Percentiles rank a stretch among this genome's conserved stretches.
Evolutionary conservation across 1,140 invertebrate genomes (phyloP).

Genomic region (Heterodera schachtii): DNA sequence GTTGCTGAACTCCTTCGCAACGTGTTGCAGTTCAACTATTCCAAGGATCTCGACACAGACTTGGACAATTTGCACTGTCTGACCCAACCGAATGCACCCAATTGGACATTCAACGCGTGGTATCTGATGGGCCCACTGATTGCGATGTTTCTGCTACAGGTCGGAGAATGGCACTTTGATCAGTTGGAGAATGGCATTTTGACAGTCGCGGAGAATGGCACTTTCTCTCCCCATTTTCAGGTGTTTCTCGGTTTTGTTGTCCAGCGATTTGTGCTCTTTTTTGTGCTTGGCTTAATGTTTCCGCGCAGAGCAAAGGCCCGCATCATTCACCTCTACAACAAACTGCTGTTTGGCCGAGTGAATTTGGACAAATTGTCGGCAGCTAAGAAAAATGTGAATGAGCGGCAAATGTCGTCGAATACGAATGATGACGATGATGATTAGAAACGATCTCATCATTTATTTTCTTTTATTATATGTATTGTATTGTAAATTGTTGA

Average conservation of each 20-base stretch:
- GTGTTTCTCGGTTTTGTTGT: slow-evolving; percentile 34
- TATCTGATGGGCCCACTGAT: slow-evolving; percentile 13
- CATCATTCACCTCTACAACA: slow-evolving; percentile 38
- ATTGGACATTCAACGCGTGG: slow-evolving; percentile 6
- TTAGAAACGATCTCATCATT: too few species aligned
- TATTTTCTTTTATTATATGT: too few species aligned
- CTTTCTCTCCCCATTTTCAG: neutral
- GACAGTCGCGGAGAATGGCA: neutral
- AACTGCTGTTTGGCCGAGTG: neutral
- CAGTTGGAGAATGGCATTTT: neutral
- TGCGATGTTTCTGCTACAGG: slow-evolving; percentile 21
- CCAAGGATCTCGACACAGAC: slow-evolving; percentile 13
- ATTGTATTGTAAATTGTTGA: too few species aligned
- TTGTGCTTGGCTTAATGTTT: slow-evolving; percentile 28
- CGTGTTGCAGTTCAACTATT: slow-evolving; percentile 30
- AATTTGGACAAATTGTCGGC: neutral
- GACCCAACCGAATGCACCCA: neutral
- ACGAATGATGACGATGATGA: too few species aligned
- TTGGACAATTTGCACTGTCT: slow-evolving; percentile 20
- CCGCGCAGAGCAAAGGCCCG: slow-evolving; percentile 23
- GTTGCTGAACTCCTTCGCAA: slow-evolving; percentile 31
- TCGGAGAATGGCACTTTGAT: neutral
- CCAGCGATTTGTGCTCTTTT: slow-evolving; percentile 23
- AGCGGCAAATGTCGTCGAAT: too few species aligned
- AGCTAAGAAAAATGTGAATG: neutral